Conservation (phyloP, 2,888 invertebrate species). For the Nysson spinosus region DNA sequence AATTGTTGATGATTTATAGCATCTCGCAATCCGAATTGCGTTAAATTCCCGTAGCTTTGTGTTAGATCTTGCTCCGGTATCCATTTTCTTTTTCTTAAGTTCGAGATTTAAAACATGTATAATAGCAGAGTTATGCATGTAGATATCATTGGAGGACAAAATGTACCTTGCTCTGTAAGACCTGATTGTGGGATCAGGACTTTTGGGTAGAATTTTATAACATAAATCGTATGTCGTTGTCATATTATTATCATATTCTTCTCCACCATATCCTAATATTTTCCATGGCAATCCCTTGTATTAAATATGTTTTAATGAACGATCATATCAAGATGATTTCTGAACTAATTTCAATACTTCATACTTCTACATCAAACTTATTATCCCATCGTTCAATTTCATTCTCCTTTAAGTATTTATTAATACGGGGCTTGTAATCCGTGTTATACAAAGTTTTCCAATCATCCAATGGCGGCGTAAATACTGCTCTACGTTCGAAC, state of each 20-base stretch:
- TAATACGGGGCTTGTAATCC: slow-evolving; percentile 36
- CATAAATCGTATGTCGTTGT: slow-evolving; percentile 79
- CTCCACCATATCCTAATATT: slow-evolving; percentile 76
- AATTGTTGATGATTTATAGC: slow-evolving; percentile 10
- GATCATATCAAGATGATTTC: background rate
- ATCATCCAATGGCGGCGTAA: slow-evolving; percentile 30
- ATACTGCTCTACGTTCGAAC: slow-evolving; percentile 52
- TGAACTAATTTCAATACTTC: background rate
- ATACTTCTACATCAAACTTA: slow-evolving; percentile 73
- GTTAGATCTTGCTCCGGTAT: slow-evolving; percentile 53
- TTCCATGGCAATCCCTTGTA: slow-evolving; percentile 30
- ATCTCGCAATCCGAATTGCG: slow-evolving; percentile 54
- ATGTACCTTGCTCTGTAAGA: slow-evolving; percentile 76
- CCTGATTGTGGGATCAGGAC: slow-evolving; percentile 62
- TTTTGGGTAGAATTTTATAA: slow-evolving; percentile 80
- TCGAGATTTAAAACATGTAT: slow-evolving; percentile 9
- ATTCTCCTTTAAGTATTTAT: slow-evolving; percentile 21
- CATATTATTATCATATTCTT: slow-evolving; percentile 78
- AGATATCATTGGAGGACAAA: background rate
- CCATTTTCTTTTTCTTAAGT: slow-evolving; percentile 50
- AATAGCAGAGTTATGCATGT: too few species aligned
- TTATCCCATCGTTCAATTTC: slow-evolving; percentile 73
- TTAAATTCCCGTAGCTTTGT: slow-evolving; percentile 54
- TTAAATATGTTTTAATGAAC: background rate
- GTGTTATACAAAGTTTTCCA: slow-evolving; percentile 43